phyloP scores from a whole-genome alignment of 2,888 invertebrate genomes.

The Zele albiditarsus region DNA sequence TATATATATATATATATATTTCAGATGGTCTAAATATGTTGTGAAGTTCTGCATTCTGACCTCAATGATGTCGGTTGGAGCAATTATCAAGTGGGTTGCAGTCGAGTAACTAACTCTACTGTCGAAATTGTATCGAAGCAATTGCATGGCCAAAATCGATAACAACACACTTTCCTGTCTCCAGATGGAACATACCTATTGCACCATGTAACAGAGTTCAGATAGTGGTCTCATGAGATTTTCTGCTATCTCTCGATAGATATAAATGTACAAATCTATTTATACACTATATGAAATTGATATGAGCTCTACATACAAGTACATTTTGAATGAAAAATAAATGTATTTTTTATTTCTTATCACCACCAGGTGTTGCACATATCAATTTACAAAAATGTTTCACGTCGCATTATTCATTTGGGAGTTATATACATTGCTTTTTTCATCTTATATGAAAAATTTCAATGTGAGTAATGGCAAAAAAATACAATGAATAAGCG shows the following conservation, averaged over 20 bases:
- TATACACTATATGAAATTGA: too few relatives aligned
- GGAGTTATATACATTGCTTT: too few relatives aligned
- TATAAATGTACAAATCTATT: not conserved
- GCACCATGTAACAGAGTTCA: not conserved
- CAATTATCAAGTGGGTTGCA: slow-evolving; percentile 32
- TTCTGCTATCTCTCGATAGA: not conserved
- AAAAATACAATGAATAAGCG: too few relatives aligned
- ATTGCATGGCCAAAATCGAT: slow-evolving; percentile 40
- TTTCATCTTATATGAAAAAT: too few relatives aligned
- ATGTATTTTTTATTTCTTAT: too few relatives aligned
- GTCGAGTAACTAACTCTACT: slow-evolving; percentile 16
- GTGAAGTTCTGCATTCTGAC: not conserved
- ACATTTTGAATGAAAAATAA: too few relatives aligned
- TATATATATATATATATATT: too few relatives aligned
- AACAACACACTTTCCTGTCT: slow-evolving; percentile 15
- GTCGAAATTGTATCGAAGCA: slow-evolving; percentile 29
- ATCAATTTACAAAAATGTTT: too few relatives aligned
- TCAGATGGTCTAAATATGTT: not conserved
- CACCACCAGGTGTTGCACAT: too few relatives aligned
- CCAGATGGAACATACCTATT: slow-evolving; percentile 3
- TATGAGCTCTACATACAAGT: too few relatives aligned
- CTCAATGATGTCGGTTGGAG: slow-evolving; percentile 2
- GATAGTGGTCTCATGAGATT: not conserved
- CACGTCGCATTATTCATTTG: too few relatives aligned
- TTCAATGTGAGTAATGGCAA: too few relatives aligned